A percentile compares a stretch with the other conserved stretches of the same genome.
Evolutionary conservation across 2,797 vertebrate genomes (phyloP).

Genomic region (Micromesistius poutassou): DNA sequence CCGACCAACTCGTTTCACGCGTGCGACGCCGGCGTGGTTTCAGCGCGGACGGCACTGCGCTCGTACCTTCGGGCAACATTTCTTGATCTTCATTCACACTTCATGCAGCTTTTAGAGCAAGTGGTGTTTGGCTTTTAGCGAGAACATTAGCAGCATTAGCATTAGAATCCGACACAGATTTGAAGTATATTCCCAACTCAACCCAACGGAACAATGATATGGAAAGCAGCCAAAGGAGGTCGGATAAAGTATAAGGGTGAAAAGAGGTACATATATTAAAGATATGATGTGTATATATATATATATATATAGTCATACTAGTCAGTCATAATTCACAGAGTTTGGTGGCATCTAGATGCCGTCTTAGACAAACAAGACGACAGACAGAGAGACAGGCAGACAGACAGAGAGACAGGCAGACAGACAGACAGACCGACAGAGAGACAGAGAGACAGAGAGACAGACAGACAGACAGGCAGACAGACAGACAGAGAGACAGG

Average conservation of each 20-base stretch:
- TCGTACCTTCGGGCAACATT: not conserved
- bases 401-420: not conserved
- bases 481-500: too few species aligned
- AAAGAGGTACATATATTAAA: not conserved
- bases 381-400: not conserved
- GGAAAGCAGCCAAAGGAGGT: not conserved
- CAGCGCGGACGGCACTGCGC: not conserved
- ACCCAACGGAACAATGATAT: not conserved
- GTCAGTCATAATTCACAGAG: too few species aligned
- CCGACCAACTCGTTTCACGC: not conserved
- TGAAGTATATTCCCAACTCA: not conserved
- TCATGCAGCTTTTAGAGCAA: not conserved
- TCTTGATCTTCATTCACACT: not conserved
- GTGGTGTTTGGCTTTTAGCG: not conserved
- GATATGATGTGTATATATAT: not conserved
- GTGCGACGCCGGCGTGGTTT: not conserved
- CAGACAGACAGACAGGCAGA: too few species aligned
- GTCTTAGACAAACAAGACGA: not conserved
- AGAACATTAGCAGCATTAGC: slow-evolving; percentile 1
- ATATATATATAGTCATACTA: not conserved
- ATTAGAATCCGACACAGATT: not conserved
- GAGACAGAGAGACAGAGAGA: not conserved
- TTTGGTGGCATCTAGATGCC: too few species aligned
- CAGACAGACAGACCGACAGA: too few species aligned
- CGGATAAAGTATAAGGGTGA: not conserved